These are phyloP conservation scores for Eidolon dupreanum DNA, from an alignment of 2,797 vertebrate species.

Conservation along the genomic window DNA sequence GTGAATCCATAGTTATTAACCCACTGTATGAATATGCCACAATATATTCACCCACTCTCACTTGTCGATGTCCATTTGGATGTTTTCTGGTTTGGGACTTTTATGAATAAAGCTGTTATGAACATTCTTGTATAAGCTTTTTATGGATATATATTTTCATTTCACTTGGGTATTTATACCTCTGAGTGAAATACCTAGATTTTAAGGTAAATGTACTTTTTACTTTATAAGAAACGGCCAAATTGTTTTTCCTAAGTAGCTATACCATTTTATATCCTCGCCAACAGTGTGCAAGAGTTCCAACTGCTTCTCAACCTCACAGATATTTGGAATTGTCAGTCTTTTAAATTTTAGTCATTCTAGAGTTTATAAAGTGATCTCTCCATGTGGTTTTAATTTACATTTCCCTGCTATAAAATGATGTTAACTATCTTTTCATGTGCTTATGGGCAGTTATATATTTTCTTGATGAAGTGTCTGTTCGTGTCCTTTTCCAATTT, in stretches of 20 bases:
- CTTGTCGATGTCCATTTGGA: neutral
- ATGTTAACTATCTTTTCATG: neutral
- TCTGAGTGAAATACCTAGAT: neutral
- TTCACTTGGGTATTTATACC: neutral
- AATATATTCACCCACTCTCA: neutral
- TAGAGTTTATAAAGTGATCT: neutral
- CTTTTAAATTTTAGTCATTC: neutral
- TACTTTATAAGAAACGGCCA: neutral
- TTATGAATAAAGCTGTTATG: neutral
- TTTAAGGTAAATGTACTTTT: neutral
- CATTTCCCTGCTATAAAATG: neutral
- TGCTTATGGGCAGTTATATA: neutral
- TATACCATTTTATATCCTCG: neutral
- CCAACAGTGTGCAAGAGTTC: neutral
- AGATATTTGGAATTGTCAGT: neutral
- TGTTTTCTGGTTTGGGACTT: neutral
- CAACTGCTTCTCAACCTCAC: neutral
- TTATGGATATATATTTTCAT: neutral
- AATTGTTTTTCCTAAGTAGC: neutral
- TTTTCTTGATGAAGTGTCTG: neutral
- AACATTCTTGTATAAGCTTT: neutral
- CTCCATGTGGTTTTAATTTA: neutral
- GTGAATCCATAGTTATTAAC: neutral
- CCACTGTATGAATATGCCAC: neutral
- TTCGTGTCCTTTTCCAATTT: neutral